Percentiles rank a stretch among this genome's conserved stretches.
These are phyloP conservation scores for Tridacna crocea DNA, from an alignment of 2,888 invertebrate genomes.

Conservation along the genomic window DNA sequence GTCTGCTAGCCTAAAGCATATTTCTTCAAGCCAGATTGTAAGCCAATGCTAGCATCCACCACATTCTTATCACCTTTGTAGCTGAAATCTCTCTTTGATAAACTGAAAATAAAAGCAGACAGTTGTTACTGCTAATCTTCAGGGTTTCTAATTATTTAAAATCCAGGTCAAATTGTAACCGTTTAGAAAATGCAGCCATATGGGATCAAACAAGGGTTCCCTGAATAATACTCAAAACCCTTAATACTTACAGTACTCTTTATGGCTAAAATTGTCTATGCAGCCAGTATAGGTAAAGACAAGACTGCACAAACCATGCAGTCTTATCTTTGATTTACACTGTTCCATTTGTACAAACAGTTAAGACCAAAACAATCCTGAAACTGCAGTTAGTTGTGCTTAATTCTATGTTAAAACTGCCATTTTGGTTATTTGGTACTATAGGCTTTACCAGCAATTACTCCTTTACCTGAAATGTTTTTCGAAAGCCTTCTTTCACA, in stretches of 20 bases:
- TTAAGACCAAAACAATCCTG: background rate
- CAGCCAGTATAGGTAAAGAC: background rate
- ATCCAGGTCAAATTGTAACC: background rate
- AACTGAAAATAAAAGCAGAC: constrained; percentile 1
- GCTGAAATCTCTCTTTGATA: constrained; percentile 1
- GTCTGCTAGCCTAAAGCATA: too few relatives aligned
- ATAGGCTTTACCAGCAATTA: too few relatives aligned
- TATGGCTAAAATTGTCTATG: background rate
- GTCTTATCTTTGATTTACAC: too few relatives aligned
- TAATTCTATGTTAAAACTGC: background rate
- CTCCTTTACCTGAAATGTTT: too few relatives aligned
- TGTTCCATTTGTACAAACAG: background rate
- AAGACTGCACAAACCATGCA: background rate
- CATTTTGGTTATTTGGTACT: background rate
- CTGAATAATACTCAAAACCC: too few relatives aligned
- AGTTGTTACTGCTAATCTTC: too few relatives aligned
- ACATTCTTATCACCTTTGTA: background rate
- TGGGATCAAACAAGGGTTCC: background rate
- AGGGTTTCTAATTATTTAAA: background rate
- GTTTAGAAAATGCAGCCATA: background rate
- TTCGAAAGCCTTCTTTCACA: too few relatives aligned
- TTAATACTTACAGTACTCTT: too few relatives aligned
- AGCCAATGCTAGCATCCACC: too few relatives aligned
- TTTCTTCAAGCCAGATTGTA: too few relatives aligned
- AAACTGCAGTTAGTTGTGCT: background rate